Evolutionary conservation across 2,797 vertebrate species (phyloP).

Genomic region (Epinephelus coioides): DNA sequence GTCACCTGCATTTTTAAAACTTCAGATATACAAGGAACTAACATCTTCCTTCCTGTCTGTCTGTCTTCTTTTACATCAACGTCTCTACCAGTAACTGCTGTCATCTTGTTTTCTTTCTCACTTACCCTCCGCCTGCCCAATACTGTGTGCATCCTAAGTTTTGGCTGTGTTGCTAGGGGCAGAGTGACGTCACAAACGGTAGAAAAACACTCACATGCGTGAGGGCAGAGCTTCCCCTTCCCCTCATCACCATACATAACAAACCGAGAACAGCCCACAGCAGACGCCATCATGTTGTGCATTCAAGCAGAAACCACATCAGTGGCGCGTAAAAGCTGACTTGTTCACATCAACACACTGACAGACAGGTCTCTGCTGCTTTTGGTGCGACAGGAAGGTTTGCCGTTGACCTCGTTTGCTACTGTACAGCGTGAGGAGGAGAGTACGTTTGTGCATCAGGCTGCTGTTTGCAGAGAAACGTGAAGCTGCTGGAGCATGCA

Average conservation of each 20-base stretch:
- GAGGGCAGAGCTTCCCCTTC: conserved; percentile 60
- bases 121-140: background rate
- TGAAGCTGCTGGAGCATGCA: conserved; percentile 27
- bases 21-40: conserved; percentile 1
- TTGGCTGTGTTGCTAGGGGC: background rate
- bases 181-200: conserved; percentile 4
- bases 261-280: background rate
- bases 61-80: background rate
- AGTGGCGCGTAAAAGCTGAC: background rate
- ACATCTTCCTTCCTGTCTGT: background rate
- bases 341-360: background rate
- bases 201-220: conserved; percentile 18
- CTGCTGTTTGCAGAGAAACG: conserved; percentile 31
- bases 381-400: background rate
- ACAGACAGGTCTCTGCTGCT: background rate
- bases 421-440: background rate
- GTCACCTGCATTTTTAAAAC: background rate
- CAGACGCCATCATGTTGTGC: background rate
- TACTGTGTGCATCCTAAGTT: background rate
- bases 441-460: background rate
- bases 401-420: conserved; percentile 11
- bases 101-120: background rate
- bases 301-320: conserved; percentile 18
- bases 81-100: background rate
- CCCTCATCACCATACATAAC: background rate